Percentiles rank a stretch among this genome's conserved stretches.
Evolutionary conservation across 2,797 vertebrate species (phyloP).

Genomic region (Liparis tanakae): DNA sequence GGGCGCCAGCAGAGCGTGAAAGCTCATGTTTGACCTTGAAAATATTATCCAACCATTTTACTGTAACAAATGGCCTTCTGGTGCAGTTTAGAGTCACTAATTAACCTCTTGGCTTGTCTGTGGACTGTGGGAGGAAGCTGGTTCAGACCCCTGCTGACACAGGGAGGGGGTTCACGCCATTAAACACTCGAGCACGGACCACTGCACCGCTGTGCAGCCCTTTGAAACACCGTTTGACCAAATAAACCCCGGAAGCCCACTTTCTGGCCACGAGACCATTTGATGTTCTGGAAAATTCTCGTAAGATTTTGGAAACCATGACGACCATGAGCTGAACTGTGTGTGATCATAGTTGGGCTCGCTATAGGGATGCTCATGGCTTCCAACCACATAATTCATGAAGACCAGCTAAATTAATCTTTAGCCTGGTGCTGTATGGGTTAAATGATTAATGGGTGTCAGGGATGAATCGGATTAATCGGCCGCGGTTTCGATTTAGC

Average conservation of each 20-base stretch:
- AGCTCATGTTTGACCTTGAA: background rate
- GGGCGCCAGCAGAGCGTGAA: background rate
- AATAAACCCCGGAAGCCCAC: background rate
- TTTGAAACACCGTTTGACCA: background rate
- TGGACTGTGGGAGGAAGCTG: background rate
- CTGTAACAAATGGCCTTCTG: background rate
- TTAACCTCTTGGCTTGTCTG: background rate
- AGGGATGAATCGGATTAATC: background rate
- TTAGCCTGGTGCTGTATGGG: background rate
- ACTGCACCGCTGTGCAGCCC: background rate
- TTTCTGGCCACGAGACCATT: too few relatives aligned
- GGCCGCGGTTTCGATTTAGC: background rate
- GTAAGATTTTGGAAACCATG: background rate
- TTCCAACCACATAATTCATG: background rate
- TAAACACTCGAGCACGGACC: background rate
- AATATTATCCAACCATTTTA: background rate
- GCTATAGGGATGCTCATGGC: background rate
- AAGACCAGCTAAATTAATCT: background rate
- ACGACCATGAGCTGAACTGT: background rate
- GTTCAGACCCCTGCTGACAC: background rate
- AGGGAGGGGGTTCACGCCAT: background rate
- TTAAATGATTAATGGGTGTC: background rate
- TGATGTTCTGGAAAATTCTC: background rate
- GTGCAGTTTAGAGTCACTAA: background rate
- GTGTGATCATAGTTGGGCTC: background rate